Evolutionary conservation across 2,888 invertebrate genomes (phyloP).

Genomic region (Epinotia brunnichana): DNA sequence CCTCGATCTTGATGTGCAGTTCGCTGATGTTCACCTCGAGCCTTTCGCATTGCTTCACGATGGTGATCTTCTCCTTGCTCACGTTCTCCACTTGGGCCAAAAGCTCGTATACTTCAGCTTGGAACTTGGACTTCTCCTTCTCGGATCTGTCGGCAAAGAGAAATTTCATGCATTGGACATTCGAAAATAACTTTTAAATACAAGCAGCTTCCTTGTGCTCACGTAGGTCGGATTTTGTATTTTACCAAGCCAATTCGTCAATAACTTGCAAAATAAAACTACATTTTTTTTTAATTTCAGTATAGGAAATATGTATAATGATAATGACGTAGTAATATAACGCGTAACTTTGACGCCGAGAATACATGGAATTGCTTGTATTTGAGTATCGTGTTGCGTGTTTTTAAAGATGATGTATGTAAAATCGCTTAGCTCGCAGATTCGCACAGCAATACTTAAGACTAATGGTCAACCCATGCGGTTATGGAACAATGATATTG

Average conservation of each 20-base stretch:
- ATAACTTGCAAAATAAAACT: neutral
- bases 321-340: neutral
- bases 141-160: constrained; percentile 90
- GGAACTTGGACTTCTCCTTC: constrained; percentile 99
- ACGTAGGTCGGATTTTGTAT: neutral
- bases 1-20: constrained; percentile 97
- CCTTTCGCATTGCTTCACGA: constrained; percentile 93
- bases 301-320: neutral
- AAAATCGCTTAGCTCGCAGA: constrained; percentile 57
- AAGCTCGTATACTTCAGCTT: constrained; percentile 99
- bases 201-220: constrained; percentile 8
- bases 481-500: constrained; percentile 53
- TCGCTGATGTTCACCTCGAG: constrained; percentile 96
- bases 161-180: constrained; percentile 41
- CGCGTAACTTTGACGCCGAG: neutral
- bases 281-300: neutral
- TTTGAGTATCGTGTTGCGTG: constrained; percentile 1
- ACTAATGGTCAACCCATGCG: constrained; percentile 45
- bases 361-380: constrained; percentile 18
- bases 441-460: constrained; percentile 64
- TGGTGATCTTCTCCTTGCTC: constrained; percentile 95
- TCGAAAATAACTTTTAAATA: constrained; percentile 2
- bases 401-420: constrained; percentile 14
- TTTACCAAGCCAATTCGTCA: neutral
- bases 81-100: constrained; percentile 97